phyloP scores from a whole-genome alignment of 2,113 vertebrate species.

The Drymodes brunneopygia region DNA sequence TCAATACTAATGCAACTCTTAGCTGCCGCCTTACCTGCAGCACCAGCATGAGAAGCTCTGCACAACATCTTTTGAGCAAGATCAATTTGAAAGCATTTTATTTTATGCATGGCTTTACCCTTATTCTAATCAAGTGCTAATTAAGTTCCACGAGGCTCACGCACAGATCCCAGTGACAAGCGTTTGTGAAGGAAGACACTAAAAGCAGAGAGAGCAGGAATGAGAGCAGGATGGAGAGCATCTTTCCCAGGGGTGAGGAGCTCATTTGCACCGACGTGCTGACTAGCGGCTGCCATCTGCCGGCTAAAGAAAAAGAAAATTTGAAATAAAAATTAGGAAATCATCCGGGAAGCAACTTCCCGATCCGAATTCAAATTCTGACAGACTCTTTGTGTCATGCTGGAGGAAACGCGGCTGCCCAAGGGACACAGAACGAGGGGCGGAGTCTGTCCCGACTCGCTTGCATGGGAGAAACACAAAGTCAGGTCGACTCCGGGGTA shows the following conservation, averaged over 20 bases:
- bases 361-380: accelerated
- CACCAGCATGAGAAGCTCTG: not conserved
- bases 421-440: not conserved
- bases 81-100: not conserved
- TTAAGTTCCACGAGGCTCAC: not conserved
- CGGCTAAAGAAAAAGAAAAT: not conserved
- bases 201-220: not conserved
- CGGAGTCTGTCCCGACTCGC: accelerated
- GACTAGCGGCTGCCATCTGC: slow-evolving; percentile 30
- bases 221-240: not conserved
- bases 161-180: not conserved
- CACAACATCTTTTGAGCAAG: not conserved
- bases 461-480: accelerated
- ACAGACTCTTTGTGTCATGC: not conserved
- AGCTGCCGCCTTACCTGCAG: not conserved
- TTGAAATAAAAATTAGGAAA: not conserved
- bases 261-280: accelerated
- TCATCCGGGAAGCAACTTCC: not conserved
- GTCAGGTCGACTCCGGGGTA: accelerated
- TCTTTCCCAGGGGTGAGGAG: not conserved
- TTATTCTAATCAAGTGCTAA: not conserved
- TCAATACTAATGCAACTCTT: not conserved
- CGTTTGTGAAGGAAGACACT: not conserved
- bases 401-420: not conserved
- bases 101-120: not conserved